A percentile compares a stretch with the other conserved stretches of the same genome.
phyloP scores from a whole-genome alignment of 2,797 vertebrate species.

The Syncerus caffer region DNA sequence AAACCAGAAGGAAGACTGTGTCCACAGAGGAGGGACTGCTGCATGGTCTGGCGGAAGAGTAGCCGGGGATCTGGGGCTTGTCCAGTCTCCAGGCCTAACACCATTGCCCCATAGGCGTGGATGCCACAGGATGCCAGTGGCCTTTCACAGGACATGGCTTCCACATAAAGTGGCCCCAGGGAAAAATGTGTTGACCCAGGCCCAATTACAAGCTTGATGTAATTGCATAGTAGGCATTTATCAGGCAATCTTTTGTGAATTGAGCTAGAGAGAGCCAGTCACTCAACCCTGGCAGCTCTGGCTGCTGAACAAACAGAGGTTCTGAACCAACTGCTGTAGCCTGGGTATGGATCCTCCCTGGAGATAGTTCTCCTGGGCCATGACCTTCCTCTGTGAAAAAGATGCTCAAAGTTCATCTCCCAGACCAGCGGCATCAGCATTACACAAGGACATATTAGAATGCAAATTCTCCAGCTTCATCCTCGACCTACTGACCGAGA shows the following conservation, averaged over 20 bases:
- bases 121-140: neutral
- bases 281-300: neutral
- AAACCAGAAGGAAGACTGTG: neutral
- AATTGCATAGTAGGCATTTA: constrained; percentile 7
- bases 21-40: neutral
- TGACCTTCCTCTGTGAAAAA: neutral
- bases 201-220: neutral
- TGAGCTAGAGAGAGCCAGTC: neutral
- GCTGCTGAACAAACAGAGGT: neutral
- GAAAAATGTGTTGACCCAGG: neutral
- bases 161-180: neutral
- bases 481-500: neutral
- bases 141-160: neutral
- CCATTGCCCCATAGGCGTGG: neutral
- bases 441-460: neutral
- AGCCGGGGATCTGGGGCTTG: neutral
- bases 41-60: neutral
- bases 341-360: neutral
- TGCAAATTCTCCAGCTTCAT: neutral
- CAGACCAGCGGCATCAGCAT: neutral
- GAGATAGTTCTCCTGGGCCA: neutral
- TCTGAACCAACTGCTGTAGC: neutral
- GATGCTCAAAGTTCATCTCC: neutral
- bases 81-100: neutral
- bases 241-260: neutral